Evolutionary conservation across 2,888 invertebrate genomes (phyloP).

Genomic region (Pristionchus exspectatus): DNA sequence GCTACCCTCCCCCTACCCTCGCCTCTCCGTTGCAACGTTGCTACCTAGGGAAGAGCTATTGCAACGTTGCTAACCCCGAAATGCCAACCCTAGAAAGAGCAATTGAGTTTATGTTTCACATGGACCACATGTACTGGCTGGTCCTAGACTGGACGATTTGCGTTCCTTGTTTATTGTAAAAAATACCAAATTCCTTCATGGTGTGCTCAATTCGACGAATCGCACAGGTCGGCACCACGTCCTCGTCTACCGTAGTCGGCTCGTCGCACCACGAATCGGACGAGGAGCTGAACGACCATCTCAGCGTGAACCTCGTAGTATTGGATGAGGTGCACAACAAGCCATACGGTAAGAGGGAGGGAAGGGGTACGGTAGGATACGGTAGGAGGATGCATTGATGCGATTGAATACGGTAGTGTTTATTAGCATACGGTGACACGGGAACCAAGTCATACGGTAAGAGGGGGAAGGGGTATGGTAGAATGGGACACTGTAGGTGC

Average conservation of each 20-base stretch:
- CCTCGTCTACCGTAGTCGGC: conserved; percentile 15
- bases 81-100: too few relatives aligned
- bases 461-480: too few relatives aligned
- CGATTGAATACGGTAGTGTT: neutral
- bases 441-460: too few relatives aligned
- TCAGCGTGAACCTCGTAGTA: conserved; percentile 76
- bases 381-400: neutral
- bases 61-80: too few relatives aligned
- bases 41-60: too few relatives aligned
- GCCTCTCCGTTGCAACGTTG: too few relatives aligned
- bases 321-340: conserved; percentile 72
- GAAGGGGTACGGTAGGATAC: neutral
- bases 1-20: too few relatives aligned
- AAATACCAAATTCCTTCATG: neutral
- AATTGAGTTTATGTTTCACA: too few relatives aligned
- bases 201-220: neutral
- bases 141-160: too few relatives aligned
- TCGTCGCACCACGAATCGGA: conserved; percentile 64
- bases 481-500: too few relatives aligned
- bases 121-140: too few relatives aligned
- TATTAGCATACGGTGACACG: neutral
- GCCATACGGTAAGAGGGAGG: conserved; percentile 60
- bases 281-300: conserved; percentile 72
- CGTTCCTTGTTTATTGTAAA: neutral
- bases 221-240: neutral